Conservation (phyloP, 1,140 invertebrate species). For the Pachypsylla venusta region DNA sequence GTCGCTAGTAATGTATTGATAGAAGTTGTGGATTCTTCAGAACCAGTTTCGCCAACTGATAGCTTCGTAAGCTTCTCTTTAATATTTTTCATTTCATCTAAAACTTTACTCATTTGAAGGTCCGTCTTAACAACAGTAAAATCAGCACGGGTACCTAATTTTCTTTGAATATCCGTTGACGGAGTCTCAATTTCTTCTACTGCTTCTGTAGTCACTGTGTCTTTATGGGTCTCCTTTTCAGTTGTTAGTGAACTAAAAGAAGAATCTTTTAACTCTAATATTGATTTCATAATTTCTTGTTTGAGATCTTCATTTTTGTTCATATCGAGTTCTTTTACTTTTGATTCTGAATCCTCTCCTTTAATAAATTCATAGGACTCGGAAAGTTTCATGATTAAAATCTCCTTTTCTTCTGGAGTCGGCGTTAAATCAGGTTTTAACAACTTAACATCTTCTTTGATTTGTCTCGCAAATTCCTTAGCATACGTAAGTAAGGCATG, state of each 20-base stretch:
- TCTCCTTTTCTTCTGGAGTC: slow-evolving; percentile 32
- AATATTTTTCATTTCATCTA: background rate
- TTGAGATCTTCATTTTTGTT: background rate
- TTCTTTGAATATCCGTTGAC: background rate
- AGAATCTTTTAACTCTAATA: background rate
- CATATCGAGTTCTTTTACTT: background rate
- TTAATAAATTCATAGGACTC: background rate
- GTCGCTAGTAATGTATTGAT: background rate
- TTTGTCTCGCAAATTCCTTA: slow-evolving; percentile 35
- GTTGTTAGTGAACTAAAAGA: no score
- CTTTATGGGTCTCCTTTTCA: no score
- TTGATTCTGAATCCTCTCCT: background rate
- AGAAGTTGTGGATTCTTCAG: background rate
- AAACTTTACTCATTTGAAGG: background rate
- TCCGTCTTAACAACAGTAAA: background rate
- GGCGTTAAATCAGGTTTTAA: slow-evolving; percentile 37
- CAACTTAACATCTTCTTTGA: slow-evolving; percentile 36
- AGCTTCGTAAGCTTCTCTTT: background rate
- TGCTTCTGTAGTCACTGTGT: background rate
- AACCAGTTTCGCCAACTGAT: background rate
- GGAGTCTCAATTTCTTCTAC: background rate
- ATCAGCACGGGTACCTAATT: background rate
- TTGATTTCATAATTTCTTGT: background rate
- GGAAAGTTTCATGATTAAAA: background rate
- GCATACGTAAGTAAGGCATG: slow-evolving; percentile 35